These are phyloP conservation scores for Campoplex capitator DNA, from an alignment of 2,888 invertebrate species.

Conservation along the genomic window DNA sequence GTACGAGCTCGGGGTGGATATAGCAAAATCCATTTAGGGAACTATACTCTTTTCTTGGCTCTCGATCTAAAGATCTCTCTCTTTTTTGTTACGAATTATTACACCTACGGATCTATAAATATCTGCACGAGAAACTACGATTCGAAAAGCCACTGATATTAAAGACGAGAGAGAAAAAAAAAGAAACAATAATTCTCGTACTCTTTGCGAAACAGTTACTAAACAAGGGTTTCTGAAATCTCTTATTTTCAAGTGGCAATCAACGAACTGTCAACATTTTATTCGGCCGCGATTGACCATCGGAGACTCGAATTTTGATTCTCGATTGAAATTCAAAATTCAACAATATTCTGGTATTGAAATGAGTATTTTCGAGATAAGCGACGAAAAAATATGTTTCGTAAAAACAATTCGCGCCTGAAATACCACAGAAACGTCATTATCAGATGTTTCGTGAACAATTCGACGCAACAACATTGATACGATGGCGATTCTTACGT, in stretches of 20 bases:
- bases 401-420: neutral
- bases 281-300: neutral
- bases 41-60: slow-evolving; percentile 17
- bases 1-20: neutral
- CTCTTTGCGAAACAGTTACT: neutral
- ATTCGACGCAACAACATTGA: neutral
- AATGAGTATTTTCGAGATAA: too few species aligned
- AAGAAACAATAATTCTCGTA: neutral
- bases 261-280: neutral
- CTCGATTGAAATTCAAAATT: too few species aligned
- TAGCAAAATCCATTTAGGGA: slow-evolving; percentile 43
- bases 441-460: neutral
- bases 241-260: neutral
- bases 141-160: neutral
- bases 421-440: neutral
- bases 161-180: neutral
- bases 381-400: neutral
- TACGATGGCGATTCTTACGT: neutral
- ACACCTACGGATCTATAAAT: neutral
- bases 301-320: neutral
- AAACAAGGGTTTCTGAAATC: neutral
- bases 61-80: slow-evolving; percentile 3
- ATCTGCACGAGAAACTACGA: neutral
- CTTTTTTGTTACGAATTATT: slow-evolving; percentile 24
- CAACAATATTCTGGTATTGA: too few species aligned